Conservation (phyloP, 2,888 invertebrate genomes). For the Belgica antarctica region DNA sequence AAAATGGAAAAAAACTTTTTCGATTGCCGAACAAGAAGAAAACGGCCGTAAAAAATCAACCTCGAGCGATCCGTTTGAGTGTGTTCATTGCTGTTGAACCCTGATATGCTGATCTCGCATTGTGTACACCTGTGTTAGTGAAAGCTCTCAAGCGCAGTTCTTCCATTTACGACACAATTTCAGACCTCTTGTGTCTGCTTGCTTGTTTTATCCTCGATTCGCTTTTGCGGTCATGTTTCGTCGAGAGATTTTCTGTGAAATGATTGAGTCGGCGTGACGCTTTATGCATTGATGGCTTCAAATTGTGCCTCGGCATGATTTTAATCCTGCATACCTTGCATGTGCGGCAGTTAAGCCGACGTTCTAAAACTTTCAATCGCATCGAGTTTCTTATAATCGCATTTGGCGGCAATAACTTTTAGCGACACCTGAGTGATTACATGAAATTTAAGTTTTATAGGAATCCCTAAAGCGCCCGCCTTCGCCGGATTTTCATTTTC, state of each 20-base stretch:
- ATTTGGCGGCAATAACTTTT: not conserved
- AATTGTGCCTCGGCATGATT: not conserved
- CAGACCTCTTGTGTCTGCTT: too few species aligned
- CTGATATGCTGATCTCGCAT: slow-evolving; percentile 7
- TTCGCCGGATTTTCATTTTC: not conserved
- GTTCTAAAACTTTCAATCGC: not conserved
- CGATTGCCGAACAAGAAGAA: not conserved
- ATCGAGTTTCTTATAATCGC: not conserved
- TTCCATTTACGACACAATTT: slow-evolving; percentile 1
- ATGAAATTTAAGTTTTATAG: not conserved
- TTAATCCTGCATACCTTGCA: not conserved
- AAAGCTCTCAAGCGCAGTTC: not conserved
- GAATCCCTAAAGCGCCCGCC: not conserved
- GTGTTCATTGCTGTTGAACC: slow-evolving; percentile 14
- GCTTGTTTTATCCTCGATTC: not conserved
- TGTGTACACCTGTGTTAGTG: not conserved
- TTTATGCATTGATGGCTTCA: not conserved
- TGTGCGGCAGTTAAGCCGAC: not conserved
- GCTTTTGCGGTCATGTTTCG: not conserved
- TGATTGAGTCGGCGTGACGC: not conserved
- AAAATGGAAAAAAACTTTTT: slow-evolving; percentile 2
- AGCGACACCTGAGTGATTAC: too few species aligned
- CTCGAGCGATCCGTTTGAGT: not conserved
- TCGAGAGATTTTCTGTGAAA: not conserved
- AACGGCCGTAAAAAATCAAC: too few species aligned